A percentile compares a stretch with the other conserved stretches of the same genome.
Evolutionary conservation across 2,888 invertebrate genomes (phyloP).

Genomic region (Lordiphosa fenestrarum): DNA sequence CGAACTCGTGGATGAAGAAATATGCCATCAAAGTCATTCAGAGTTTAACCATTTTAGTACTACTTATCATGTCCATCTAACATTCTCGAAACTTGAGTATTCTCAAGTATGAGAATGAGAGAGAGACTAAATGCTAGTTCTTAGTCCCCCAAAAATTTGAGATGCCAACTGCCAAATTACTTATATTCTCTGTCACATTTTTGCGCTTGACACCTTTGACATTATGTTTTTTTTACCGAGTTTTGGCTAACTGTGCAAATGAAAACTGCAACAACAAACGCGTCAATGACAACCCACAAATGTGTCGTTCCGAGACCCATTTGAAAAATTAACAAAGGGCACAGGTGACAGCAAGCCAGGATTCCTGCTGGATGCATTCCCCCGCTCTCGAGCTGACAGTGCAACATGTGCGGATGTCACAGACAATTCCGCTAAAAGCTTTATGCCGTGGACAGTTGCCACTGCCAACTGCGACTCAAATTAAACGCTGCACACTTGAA

Average conservation of each 20-base stretch:
- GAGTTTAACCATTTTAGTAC: too few species aligned
- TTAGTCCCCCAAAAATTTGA: too few species aligned
- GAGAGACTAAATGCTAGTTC: too few species aligned
- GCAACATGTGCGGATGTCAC: constrained; percentile 68
- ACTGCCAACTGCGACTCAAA: constrained; percentile 45
- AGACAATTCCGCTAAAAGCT: constrained; percentile 71
- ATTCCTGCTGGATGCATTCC: constrained; percentile 6
- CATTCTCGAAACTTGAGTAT: too few species aligned
- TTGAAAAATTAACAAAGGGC: constrained; percentile 71
- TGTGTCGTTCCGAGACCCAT: constrained; percentile 47
- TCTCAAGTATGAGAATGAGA: too few species aligned
- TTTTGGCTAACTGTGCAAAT: constrained; percentile 30
- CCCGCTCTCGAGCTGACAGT: constrained; percentile 60
- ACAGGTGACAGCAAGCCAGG: constrained; percentile 37
- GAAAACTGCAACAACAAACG: constrained; percentile 41
- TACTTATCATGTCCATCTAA: too few species aligned
- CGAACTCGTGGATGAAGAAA: too few species aligned
- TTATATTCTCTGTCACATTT: constrained; percentile 2
- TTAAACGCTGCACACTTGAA: constrained; percentile 49
- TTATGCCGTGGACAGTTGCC: constrained; percentile 46
- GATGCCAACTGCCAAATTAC: neutral
- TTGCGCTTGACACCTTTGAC: constrained; percentile 35
- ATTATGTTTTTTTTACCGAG: constrained; percentile 24
- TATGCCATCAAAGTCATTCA: too few species aligned
- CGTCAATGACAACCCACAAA: constrained; percentile 18